Percentiles rank a stretch among this genome's conserved stretches.
Conservation (phyloP, 2,888 invertebrate species). For the Agrenia bidenticulata region DNA sequence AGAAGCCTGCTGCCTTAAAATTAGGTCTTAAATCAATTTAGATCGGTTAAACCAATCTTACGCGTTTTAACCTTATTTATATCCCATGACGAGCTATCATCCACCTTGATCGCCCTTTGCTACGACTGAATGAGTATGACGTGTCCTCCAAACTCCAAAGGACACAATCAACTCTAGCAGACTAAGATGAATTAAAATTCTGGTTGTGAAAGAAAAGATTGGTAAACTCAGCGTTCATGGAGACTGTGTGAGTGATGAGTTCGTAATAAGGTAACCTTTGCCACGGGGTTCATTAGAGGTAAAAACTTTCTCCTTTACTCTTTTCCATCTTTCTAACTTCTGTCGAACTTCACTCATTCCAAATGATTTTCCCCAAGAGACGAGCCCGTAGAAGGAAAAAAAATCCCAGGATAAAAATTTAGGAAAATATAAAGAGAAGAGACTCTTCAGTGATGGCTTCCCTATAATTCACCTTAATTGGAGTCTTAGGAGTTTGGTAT, state of each 20-base stretch:
- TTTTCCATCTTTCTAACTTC: background rate
- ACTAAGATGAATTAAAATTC: too few species aligned
- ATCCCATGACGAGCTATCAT: too few species aligned
- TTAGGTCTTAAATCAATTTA: too few species aligned
- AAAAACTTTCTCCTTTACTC: conserved; percentile 1
- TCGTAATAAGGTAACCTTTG: background rate
- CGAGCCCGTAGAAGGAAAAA: background rate
- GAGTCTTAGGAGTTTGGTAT: background rate
- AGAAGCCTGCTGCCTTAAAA: too few species aligned
- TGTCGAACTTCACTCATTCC: background rate
- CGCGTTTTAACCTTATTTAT: too few species aligned
- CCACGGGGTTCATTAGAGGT: conserved; percentile 16
- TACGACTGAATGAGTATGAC: too few species aligned
- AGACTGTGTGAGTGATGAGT: conserved; percentile 8
- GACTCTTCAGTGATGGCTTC: background rate
- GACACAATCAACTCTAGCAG: too few species aligned
- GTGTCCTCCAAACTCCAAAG: too few species aligned
- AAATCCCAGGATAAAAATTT: background rate
- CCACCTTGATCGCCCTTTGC: too few species aligned
- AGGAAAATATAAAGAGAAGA: background rate
- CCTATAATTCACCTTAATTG: conserved; percentile 15
- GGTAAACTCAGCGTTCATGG: background rate
- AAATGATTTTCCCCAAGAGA: background rate
- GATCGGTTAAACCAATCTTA: too few species aligned
- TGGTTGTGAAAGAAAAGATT: background rate